Evolutionary conservation across 1,140 invertebrate genomes (phyloP), one percentile per base, ranked within the genome.

Genomic region (Cydia pomonella): DNA sequence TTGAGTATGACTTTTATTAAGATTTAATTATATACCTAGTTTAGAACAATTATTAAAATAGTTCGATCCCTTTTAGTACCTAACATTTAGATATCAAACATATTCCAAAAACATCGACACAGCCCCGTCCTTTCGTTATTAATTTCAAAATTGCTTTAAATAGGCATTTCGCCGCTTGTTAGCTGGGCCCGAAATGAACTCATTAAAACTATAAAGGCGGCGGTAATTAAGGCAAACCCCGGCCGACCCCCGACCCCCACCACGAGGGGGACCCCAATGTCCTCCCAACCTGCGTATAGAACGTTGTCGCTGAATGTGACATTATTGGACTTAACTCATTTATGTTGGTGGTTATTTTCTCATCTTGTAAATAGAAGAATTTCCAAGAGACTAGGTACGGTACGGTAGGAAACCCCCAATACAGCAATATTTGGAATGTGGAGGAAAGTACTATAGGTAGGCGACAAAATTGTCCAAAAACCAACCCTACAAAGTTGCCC

Each of bases 131-230:
- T 59, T n/a, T 72, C 73, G 82, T 86, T 90, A 90, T 91, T 92
- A 91, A 92, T 91, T 91, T 91, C 89, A 89, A 92, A 92, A 92
- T 92, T 92, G 90, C 85, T 90, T 92, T 90, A 89, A 90, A 92
- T 90, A 91, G 85, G 88, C 89, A 92, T 92, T 90, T 87, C 87
- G 87, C 77, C 87, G 91, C 91, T 92, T 92, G 89, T 92, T 92
- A 91, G 89, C 83, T 84, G 83, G 89, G 85, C 87, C 89, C 88
- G 87, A 92, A 92, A 92, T 92, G 89, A 91, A 91, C 89, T 91
- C 91, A 92, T 92, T 92, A 91, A 91, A 92, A 92, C 90, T 92
- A 92, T 92, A 92, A 92, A 92, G 91, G 89, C 91, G 81, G 85
- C 82, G 88, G 89, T 92, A 91, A 92, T 92, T 92, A 92, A 92